Percentiles rank a stretch among this genome's conserved stretches.
Evolutionary conservation across 1,140 invertebrate genomes (phyloP).

Genomic region (Nomia melanderi): DNA sequence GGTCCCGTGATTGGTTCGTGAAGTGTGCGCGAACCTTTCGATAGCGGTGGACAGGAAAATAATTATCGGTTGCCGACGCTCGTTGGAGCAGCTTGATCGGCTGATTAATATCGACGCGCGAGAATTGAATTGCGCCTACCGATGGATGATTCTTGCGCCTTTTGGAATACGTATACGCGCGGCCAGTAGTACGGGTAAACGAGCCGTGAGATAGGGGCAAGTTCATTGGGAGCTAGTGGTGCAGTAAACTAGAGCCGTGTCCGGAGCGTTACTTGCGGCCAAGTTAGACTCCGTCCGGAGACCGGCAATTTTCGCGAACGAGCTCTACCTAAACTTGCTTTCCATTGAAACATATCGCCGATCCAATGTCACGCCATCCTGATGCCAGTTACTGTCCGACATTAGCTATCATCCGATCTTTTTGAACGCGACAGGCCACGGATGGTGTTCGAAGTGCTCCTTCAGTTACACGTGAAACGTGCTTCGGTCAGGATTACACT

Average conservation of each 20-base stretch:
- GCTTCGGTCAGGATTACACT: not conserved
- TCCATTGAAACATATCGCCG: not conserved
- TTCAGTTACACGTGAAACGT: too few relatives aligned
- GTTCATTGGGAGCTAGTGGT: constrained; percentile 36
- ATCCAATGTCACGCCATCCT: too few relatives aligned
- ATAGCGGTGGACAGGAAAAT: too few relatives aligned
- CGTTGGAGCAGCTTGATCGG: not conserved
- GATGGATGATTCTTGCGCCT: not conserved
- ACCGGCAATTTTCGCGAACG: constrained; percentile 7
- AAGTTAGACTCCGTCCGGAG: not conserved
- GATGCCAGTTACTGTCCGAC: not conserved
- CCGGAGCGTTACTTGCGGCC: constrained; percentile 30
- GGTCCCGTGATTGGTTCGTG: not conserved
- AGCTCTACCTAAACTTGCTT: not conserved
- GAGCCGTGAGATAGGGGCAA: constrained; percentile 32
- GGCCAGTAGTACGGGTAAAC: constrained; percentile 14
- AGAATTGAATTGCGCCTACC: constrained; percentile 19
- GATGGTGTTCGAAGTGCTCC: not conserved
- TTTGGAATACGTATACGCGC: not conserved
- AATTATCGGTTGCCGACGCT: not conserved
- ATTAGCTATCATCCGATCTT: too few relatives aligned
- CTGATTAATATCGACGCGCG: constrained; percentile 19
- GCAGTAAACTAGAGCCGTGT: constrained; percentile 38
- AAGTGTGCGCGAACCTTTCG: not conserved
- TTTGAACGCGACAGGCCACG: not conserved